These are phyloP conservation scores for Dendrolimus pini DNA, from an alignment of 2,888 invertebrate genomes.

Conservation along the genomic window DNA sequence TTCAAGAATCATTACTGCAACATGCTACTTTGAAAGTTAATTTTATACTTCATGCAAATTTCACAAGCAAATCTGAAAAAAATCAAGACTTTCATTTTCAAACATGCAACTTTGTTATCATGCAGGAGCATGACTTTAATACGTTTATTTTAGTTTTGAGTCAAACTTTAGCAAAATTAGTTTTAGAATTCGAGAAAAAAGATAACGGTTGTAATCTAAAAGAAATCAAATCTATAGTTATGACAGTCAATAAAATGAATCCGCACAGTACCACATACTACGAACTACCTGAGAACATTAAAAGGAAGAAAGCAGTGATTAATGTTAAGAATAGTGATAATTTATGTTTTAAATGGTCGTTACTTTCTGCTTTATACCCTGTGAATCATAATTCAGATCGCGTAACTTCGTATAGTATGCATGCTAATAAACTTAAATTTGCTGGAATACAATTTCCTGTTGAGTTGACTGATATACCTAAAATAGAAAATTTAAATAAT, in stretches of 20 bases:
- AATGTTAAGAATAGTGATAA: constrained; percentile 21
- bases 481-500: constrained; percentile 20
- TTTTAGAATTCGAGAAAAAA: constrained; percentile 11
- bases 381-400: constrained; percentile 11
- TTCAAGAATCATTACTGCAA: constrained; percentile 7
- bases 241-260: not conserved
- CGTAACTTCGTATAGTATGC: not conserved
- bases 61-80: constrained; percentile 14
- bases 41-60: constrained; percentile 15
- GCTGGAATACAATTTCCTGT: constrained; percentile 18
- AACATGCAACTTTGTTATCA: constrained; percentile 13
- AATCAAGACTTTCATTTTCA: constrained; percentile 16
- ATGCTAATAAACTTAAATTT: constrained; percentile 17
- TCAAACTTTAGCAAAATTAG: not conserved
- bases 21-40: constrained; percentile 11
- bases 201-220: constrained; percentile 19
- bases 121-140: constrained; percentile 11
- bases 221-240: constrained; percentile 1
- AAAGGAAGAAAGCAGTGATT: constrained; percentile 18
- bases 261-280: constrained; percentile 3
- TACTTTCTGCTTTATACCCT: constrained; percentile 20
- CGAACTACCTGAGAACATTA: constrained; percentile 17
- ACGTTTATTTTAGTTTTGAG: constrained; percentile 6
- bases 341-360: constrained; percentile 20
- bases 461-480: constrained; percentile 17